These are phyloP conservation scores for Neomorphus geoffroyi DNA, from an alignment of 2,797 vertebrate species.

Conservation along the genomic window DNA sequence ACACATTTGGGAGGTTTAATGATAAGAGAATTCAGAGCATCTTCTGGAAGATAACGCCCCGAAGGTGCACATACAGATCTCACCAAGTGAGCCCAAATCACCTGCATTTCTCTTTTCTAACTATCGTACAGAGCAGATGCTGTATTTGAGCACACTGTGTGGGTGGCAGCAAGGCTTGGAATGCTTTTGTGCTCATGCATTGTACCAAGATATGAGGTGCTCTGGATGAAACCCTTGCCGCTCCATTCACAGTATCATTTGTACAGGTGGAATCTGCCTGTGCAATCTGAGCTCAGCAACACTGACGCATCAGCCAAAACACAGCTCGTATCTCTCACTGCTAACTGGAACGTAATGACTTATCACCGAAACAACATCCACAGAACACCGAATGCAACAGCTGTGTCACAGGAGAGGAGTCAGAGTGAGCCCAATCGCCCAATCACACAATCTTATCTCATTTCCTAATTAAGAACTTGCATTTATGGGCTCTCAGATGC, in stretches of 20 bases:
- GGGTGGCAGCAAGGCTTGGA: background rate
- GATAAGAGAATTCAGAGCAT: background rate
- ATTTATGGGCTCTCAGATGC: background rate
- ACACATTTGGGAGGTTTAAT: background rate
- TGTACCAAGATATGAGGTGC: background rate
- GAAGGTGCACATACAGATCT: background rate
- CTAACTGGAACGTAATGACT: background rate
- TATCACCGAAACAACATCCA: slow-evolving; percentile 12
- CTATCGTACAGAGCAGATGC: background rate
- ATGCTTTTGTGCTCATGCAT: background rate
- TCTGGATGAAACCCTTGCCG: background rate
- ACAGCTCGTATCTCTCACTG: background rate
- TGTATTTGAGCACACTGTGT: background rate
- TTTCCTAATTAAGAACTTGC: slow-evolving; percentile 16
- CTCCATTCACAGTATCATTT: background rate
- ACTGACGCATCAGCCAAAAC: background rate
- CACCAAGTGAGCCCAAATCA: background rate
- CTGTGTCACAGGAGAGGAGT: slow-evolving; percentile 21
- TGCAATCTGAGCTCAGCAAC: background rate
- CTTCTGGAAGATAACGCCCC: background rate
- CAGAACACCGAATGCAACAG: background rate
- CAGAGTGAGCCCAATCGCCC: background rate
- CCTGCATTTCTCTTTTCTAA: background rate
- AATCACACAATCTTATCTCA: slow-evolving; percentile 23
- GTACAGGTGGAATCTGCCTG: background rate